Conservation (phyloP, 1,140 invertebrate species). For the Drosophila mauritiana region DNA sequence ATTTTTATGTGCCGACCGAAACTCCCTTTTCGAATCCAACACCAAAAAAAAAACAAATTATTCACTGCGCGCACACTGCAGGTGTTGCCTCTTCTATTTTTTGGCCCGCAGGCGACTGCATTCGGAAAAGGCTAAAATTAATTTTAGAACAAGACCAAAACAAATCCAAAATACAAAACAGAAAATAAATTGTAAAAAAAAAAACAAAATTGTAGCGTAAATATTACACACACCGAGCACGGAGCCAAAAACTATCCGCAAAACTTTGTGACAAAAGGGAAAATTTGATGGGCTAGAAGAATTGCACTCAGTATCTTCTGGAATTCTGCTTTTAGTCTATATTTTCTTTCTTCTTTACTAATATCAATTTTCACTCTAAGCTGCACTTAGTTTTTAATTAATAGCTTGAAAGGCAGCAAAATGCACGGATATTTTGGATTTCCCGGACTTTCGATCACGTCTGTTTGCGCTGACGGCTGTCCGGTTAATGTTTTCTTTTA, state of each 20-base stretch:
- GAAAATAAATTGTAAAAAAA: constrained; percentile 18
- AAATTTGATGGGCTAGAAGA: not conserved
- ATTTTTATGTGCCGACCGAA: not conserved
- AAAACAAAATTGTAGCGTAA: not conserved
- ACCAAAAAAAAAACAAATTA: not conserved
- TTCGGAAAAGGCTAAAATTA: constrained; percentile 34
- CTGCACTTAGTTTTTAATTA: not conserved
- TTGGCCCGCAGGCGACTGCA: constrained; percentile 30
- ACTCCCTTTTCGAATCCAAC: not conserved
- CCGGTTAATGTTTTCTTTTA: constrained; percentile 74
- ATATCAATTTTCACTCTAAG: constrained; percentile 13
- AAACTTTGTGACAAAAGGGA: constrained; percentile 11
- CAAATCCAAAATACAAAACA: constrained; percentile 30
- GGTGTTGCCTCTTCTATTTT: not conserved
- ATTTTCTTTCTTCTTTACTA: not conserved
- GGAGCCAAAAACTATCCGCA: constrained; percentile 12
- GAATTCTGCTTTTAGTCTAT: not conserved
- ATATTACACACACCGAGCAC: constrained; percentile 11
- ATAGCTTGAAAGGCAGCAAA: no score
- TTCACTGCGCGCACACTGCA: constrained; percentile 24
- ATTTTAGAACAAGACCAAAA: constrained; percentile 23
- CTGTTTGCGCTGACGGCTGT: constrained; percentile 71
- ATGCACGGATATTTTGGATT: not conserved
- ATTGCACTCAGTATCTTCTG: not conserved
- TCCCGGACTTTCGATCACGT: constrained; percentile 41